These are phyloP conservation scores for Tiaroga cobitis DNA, from an alignment of 2,797 vertebrate genomes.

Conservation along the genomic window DNA sequence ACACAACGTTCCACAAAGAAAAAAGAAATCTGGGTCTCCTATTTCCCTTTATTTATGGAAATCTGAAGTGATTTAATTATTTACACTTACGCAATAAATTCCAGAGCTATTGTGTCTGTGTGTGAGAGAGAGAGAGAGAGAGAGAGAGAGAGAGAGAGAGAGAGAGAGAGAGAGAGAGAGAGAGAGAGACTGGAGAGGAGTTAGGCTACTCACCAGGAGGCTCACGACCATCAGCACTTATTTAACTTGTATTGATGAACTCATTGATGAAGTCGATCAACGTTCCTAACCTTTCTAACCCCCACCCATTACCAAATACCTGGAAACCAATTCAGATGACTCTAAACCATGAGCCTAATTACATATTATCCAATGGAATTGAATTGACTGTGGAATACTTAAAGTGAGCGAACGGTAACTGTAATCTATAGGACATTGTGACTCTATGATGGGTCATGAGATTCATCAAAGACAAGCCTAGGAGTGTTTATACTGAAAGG, in stretches of 20 bases:
- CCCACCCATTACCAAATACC: neutral
- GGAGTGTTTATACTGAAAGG: constrained; percentile 19
- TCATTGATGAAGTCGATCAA: constrained; percentile 22
- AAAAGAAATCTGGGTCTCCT: neutral
- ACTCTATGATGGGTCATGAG: constrained; percentile 4
- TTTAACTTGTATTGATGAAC: constrained; percentile 44
- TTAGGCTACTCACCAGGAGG: constrained; percentile 32
- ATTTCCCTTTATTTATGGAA: neutral
- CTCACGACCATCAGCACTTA: constrained; percentile 36
- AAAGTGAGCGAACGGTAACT: neutral
- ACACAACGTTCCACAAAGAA: neutral
- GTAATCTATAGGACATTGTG: neutral
- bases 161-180: neutral
- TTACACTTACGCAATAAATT: constrained; percentile 21
- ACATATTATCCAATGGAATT: neutral
- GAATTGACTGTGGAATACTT: neutral
- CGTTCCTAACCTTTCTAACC: constrained; percentile 44
- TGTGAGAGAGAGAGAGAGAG: neutral
- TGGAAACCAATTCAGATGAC: neutral
- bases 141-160: neutral
- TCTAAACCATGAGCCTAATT: constrained; percentile 7
- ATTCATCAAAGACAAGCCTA: constrained; percentile 16
- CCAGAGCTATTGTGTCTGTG: neutral
- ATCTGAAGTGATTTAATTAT: constrained; percentile 8
- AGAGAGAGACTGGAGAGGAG: neutral